Conservation (phyloP, 2,113 vertebrate species). For the Corythoichthys intestinalis region DNA sequence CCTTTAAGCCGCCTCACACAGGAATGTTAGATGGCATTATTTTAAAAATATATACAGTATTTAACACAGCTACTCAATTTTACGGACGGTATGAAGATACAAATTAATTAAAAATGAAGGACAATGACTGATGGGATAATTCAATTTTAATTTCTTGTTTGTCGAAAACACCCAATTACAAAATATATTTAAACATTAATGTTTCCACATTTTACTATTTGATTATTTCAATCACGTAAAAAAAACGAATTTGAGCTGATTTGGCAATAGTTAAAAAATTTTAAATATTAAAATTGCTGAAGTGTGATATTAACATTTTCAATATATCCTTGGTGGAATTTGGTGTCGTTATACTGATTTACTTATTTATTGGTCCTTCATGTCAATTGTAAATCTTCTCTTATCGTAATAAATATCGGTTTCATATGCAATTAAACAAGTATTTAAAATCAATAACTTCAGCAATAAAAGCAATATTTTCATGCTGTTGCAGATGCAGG, state of each 20-base stretch:
- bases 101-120: neutral
- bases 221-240: no score
- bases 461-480: neutral
- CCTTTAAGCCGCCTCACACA: neutral
- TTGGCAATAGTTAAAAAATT: neutral
- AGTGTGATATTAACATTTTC: neutral
- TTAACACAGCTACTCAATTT: neutral
- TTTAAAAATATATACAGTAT: neutral
- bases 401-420: neutral
- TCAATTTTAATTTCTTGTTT: neutral
- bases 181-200: neutral
- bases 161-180: neutral
- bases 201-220: no score
- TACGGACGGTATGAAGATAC: neutral
- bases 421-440: neutral
- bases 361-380: neutral
- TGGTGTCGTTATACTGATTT: neutral
- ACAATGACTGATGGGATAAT: neutral
- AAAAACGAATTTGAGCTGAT: neutral
- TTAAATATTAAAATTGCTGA: neutral
- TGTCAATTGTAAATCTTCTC: neutral
- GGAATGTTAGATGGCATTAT: neutral
- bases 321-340: neutral
- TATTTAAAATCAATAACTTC: neutral
- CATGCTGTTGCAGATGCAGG: constrained; percentile 24